Percentiles rank a stretch among this genome's conserved stretches.
phyloP scores from a whole-genome alignment of 2,113 vertebrate genomes.

The Mionectes macconnelli region DNA sequence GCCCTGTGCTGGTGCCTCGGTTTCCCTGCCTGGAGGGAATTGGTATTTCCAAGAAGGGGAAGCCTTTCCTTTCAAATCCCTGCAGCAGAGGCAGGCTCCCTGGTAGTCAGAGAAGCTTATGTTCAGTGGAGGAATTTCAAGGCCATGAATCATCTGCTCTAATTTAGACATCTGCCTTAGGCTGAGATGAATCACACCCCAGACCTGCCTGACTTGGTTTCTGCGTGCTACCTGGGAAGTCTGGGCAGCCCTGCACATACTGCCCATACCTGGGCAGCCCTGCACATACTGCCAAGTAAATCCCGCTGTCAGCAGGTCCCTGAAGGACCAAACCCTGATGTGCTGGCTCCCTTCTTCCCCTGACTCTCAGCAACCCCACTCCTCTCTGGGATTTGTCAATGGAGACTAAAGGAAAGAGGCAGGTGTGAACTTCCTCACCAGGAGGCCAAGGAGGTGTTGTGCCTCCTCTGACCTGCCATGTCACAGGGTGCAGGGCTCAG shows the following conservation, averaged over 20 bases:
- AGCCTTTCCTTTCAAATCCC: not conserved
- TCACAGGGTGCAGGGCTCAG: not conserved
- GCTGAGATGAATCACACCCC: not conserved
- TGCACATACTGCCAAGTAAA: fast-evolving
- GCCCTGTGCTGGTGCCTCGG: not conserved
- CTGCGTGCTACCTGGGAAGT: not conserved
- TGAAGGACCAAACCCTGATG: fast-evolving
- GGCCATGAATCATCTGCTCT: not conserved
- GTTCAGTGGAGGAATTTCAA: not conserved
- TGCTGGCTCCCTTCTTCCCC: not conserved
- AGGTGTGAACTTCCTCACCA: not conserved
- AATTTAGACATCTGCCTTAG: not conserved
- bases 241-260: not conserved
- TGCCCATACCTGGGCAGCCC: not conserved
- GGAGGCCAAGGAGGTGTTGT: not conserved
- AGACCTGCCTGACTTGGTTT: not conserved
- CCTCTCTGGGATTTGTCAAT: not conserved
- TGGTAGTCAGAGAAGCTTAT: not conserved
- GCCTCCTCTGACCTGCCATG: not conserved
- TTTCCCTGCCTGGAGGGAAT: not conserved
- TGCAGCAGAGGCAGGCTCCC: not conserved
- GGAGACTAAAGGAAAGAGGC: not conserved
- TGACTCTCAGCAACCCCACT: not conserved
- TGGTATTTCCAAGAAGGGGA: not conserved
- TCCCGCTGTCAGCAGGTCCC: not conserved